A percentile compares a stretch with the other conserved stretches of the same genome.
phyloP scores from a whole-genome alignment of 1,140 invertebrate genomes.

The Solen grandis region DNA sequence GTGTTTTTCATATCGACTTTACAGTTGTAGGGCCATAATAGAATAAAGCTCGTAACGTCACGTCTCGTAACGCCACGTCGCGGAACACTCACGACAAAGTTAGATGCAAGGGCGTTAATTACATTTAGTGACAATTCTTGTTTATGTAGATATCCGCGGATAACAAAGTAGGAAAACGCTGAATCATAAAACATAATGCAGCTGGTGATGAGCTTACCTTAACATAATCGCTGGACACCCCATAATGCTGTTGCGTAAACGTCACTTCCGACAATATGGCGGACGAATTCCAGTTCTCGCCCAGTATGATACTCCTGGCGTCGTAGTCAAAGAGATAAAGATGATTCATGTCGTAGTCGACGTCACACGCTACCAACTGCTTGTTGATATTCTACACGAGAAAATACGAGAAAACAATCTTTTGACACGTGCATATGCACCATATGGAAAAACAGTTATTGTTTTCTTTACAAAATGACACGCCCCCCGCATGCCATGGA shows the following conservation, averaged over 20 bases:
- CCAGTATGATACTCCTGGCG: constrained; percentile 15
- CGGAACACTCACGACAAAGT: not conserved
- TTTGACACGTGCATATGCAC: not conserved
- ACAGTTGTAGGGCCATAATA: too few relatives aligned
- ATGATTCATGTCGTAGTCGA: constrained; percentile 36
- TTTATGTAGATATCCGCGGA: not conserved
- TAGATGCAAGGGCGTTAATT: not conserved
- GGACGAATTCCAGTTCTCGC: constrained; percentile 41
- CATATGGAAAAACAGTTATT: not conserved
- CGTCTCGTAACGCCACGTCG: not conserved
- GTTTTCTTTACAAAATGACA: too few relatives aligned
- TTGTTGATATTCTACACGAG: constrained; percentile 10
- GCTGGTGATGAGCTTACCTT: constrained; percentile 20
- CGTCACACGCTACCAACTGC: constrained; percentile 17
- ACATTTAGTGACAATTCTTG: not conserved
- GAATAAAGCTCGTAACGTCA: too few relatives aligned
- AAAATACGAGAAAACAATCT: not conserved
- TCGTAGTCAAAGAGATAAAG: constrained; percentile 39
- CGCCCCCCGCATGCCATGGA: too few relatives aligned
- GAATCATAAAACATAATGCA: too few relatives aligned
- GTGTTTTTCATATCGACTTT: too few relatives aligned
- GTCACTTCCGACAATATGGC: constrained; percentile 13
- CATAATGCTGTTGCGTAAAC: constrained; percentile 25
- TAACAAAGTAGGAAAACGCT: too few relatives aligned
- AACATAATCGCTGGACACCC: constrained; percentile 32